Conservation (phyloP, 2,113 vertebrate genomes). For the Scomber scombrus region DNA sequence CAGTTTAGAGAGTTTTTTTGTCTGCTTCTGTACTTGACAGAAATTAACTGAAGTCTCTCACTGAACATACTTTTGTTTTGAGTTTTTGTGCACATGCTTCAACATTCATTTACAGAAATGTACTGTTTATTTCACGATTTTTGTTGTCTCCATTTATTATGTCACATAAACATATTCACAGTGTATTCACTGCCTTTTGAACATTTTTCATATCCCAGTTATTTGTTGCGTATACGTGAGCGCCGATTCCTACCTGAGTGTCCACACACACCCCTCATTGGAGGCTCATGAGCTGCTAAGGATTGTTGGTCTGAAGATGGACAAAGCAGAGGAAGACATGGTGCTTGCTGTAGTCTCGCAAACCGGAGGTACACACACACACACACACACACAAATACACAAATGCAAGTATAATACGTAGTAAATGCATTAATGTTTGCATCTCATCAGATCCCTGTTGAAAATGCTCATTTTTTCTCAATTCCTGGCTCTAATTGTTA, state of each 20-base stretch:
- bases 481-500: slow-evolving; percentile 1
- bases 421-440: no score
- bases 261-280: slow-evolving; percentile 89
- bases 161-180: no score
- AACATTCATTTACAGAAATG: neutral
- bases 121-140: neutral
- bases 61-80: neutral
- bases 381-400: neutral
- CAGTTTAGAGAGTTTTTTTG: neutral
- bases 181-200: neutral
- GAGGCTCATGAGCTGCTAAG: slow-evolving; percentile 93
- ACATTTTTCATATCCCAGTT: slow-evolving; percentile 80
- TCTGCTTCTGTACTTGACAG: slow-evolving; percentile 1
- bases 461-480: slow-evolving; percentile 5
- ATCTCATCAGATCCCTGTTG: neutral
- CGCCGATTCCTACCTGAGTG: slow-evolving; percentile 94
- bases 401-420: neutral
- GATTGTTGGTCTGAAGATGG: slow-evolving; percentile 91
- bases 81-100: neutral
- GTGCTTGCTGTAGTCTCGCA: slow-evolving; percentile 87
- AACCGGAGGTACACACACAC: slow-evolving; percentile 86
- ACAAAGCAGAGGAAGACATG: slow-evolving; percentile 90
- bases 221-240: slow-evolving; percentile 95
- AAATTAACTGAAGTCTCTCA: slow-evolving; percentile 5
- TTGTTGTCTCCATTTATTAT: neutral